Percentiles rank a stretch among this genome's conserved stretches.
Conservation (phyloP, 2,797 vertebrate species). For the Cryptoprocta ferox region DNA sequence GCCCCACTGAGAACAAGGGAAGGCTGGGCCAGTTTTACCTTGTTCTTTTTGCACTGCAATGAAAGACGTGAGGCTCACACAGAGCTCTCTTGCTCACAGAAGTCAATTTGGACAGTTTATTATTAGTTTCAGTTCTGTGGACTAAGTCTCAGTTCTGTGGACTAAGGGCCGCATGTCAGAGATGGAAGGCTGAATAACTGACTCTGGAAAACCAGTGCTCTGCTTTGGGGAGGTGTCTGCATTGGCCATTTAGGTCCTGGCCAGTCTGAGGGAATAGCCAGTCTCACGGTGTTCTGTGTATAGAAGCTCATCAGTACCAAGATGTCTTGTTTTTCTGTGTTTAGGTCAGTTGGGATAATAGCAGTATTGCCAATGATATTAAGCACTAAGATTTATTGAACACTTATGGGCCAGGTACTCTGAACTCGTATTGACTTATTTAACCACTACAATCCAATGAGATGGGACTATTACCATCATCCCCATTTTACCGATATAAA, state of each 20-base stretch:
- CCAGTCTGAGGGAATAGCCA: background rate
- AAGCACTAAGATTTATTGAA: background rate
- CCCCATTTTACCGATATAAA: background rate
- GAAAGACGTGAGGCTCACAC: background rate
- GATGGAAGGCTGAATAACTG: background rate
- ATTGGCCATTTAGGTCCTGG: accelerated
- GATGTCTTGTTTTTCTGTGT: background rate
- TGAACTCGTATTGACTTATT: background rate
- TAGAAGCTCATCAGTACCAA: background rate
- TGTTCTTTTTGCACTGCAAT: background rate
- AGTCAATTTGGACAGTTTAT: background rate
- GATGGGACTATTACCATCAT: background rate
- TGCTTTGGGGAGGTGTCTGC: background rate
- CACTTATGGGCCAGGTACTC: background rate
- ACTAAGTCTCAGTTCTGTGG: background rate
- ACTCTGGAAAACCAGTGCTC: background rate
- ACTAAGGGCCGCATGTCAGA: background rate
- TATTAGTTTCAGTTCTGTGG: background rate
- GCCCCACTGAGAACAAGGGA: background rate
- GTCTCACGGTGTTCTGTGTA: background rate
- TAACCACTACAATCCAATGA: background rate
- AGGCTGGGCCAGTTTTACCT: background rate
- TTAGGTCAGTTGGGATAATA: background rate
- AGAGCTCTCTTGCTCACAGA: background rate
- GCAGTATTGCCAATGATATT: background rate